A percentile compares a stretch with the other conserved stretches of the same genome.
phyloP scores from a whole-genome alignment of 2,888 invertebrate species.

The Ferdinandea cuprea region DNA sequence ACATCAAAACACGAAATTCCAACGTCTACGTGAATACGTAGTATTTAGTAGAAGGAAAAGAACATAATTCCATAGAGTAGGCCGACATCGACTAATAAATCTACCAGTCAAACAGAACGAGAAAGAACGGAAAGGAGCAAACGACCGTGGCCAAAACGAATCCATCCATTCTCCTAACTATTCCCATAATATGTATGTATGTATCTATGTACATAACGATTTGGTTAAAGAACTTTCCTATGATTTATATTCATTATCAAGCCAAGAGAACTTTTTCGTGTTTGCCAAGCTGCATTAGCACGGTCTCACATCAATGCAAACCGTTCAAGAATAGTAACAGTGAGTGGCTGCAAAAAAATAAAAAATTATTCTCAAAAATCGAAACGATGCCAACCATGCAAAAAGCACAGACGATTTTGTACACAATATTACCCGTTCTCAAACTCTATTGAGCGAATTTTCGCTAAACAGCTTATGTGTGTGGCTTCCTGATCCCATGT shows the following conservation, averaged over 20 bases:
- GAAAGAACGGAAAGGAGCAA: neutral
- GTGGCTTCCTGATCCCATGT: slow-evolving; percentile 20
- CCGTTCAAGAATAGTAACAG: slow-evolving; percentile 23
- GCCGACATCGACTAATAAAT: slow-evolving; percentile 23
- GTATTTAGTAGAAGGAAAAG: neutral
- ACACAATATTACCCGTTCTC: slow-evolving; percentile 3
- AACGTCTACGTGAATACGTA: neutral
- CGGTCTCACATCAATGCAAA: slow-evolving; percentile 31
- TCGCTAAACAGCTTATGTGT: slow-evolving; percentile 26
- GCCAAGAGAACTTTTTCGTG: slow-evolving; percentile 6
- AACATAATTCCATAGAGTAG: neutral
- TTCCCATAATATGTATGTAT: neutral
- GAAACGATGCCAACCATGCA: neutral
- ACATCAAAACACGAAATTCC: neutral
- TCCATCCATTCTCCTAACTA: slow-evolving; percentile 7
- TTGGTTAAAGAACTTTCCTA: slow-evolving; percentile 32
- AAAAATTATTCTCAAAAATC: neutral
- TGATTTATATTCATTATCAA: slow-evolving; percentile 53
- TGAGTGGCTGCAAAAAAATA: neutral
- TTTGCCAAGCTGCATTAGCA: slow-evolving; percentile 10
- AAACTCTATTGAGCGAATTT: slow-evolving; percentile 11
- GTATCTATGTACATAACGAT: neutral
- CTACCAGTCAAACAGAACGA: slow-evolving; percentile 13
- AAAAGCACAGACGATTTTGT: neutral
- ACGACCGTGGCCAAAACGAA: neutral